These are phyloP conservation scores for Avahi laniger DNA, from an alignment of 2,797 vertebrate species.

Conservation along the genomic window DNA sequence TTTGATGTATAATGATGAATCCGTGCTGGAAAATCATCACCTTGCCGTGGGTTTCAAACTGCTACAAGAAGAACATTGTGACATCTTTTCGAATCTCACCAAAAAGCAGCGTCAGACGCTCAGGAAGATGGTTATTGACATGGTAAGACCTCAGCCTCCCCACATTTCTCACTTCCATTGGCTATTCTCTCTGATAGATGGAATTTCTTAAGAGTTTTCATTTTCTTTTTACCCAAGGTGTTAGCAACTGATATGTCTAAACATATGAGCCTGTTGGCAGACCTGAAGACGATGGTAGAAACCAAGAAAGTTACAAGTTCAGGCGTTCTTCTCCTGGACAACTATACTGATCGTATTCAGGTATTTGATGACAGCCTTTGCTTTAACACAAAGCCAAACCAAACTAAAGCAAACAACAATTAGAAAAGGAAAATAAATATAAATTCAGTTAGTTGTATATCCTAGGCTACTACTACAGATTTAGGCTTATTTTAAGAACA, in stretches of 20 bases:
- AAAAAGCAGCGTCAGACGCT: constrained; percentile 96
- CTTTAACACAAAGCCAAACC: neutral
- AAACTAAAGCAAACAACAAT: neutral
- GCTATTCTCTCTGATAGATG: accelerated
- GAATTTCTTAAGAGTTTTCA: neutral
- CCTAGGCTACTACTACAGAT: neutral
- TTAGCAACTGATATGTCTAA: constrained; percentile 99
- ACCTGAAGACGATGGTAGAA: constrained; percentile 99
- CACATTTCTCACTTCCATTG: accelerated
- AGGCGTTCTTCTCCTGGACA: constrained; percentile 96
- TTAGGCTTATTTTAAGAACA: constrained; percentile 35
- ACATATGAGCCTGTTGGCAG: constrained; percentile 97
- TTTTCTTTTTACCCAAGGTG: constrained; percentile 86
- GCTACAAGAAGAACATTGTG: constrained; percentile 97
- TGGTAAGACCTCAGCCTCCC: constrained; percentile 87
- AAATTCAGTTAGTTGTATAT: neutral
- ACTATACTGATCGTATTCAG: constrained; percentile 99
- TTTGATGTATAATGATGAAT: constrained; percentile 99
- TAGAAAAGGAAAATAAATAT: constrained; percentile 16
- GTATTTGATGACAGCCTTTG: constrained; percentile 78
- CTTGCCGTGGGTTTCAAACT: constrained; percentile 98
- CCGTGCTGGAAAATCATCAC: constrained; percentile 98
- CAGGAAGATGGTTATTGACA: constrained; percentile 98
- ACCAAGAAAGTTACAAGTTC: constrained; percentile 99
- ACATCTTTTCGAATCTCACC: constrained; percentile 98